Percentiles rank a stretch among this genome's conserved stretches.
Evolutionary conservation across 2,888 invertebrate species (phyloP).

Genomic region (Cryptus armator): DNA sequence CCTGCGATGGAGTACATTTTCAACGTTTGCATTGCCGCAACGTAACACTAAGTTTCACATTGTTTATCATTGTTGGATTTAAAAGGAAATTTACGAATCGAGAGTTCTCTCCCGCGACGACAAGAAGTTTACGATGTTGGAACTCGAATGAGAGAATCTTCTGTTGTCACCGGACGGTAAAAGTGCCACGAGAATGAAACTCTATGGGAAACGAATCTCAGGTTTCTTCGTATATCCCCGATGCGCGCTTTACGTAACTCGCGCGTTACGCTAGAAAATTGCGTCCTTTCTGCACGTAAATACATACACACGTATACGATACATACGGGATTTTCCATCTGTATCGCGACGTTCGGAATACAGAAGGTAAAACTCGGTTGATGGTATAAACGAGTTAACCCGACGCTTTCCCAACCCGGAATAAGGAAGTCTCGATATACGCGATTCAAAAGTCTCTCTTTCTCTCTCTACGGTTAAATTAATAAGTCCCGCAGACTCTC

Average conservation of each 20-base stretch:
- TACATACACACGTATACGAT: background rate
- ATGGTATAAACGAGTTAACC: slow-evolving; percentile 39
- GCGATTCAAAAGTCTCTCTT: slow-evolving; percentile 37
- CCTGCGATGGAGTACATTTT: background rate
- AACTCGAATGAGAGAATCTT: slow-evolving; percentile 17
- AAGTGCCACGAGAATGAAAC: slow-evolving; percentile 26
- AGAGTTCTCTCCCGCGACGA: background rate
- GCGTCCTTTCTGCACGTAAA: slow-evolving; percentile 43
- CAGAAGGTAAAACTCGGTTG: slow-evolving; percentile 15
- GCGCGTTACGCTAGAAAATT: slow-evolving; percentile 47
- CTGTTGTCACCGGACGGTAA: slow-evolving; percentile 22
- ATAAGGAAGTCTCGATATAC: slow-evolving; percentile 56
- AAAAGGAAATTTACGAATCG: slow-evolving; percentile 11
- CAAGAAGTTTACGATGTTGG: background rate
- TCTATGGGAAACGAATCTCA: slow-evolving; percentile 29
- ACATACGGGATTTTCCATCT: slow-evolving; percentile 14
- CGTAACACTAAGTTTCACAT: slow-evolving; percentile 56
- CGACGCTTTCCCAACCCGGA: slow-evolving; percentile 58
- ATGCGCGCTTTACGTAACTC: slow-evolving; percentile 60
- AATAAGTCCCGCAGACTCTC: slow-evolving; percentile 33
- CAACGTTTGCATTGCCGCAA: slow-evolving; percentile 31
- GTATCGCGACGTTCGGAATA: slow-evolving; percentile 26
- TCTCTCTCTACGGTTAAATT: slow-evolving; percentile 45
- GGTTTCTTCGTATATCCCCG: slow-evolving; percentile 38
- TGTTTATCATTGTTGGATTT: slow-evolving; percentile 49